A percentile compares a stretch with the other conserved stretches of the same genome.
Evolutionary conservation across 2,888 invertebrate species (phyloP).

Genomic region (Cheilosia scutellata): DNA sequence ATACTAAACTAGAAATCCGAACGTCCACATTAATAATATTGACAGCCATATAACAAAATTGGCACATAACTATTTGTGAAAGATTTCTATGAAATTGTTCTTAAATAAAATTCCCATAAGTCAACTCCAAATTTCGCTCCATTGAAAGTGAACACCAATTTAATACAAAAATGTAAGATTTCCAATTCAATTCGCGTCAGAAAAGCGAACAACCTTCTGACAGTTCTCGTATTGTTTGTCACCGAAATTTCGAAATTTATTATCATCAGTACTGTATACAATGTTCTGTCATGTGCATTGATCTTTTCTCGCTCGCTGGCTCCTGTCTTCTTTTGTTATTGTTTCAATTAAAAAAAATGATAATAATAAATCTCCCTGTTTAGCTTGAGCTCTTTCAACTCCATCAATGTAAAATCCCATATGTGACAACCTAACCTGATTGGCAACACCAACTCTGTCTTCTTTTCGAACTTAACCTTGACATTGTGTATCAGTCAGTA

Average conservation of each 20-base stretch:
- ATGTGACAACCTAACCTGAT: slow-evolving; percentile 35
- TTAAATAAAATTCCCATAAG: too few relatives aligned
- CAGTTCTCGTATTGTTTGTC: background rate
- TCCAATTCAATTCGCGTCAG: slow-evolving; percentile 2
- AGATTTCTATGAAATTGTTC: too few relatives aligned
- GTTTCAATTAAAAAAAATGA: slow-evolving; percentile 17
- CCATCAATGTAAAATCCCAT: slow-evolving; percentile 14
- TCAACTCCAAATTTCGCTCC: too few relatives aligned
- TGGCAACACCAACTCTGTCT: slow-evolving; percentile 10
- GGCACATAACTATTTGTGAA: too few relatives aligned
- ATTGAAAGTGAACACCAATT: too few relatives aligned
- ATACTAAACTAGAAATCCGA: too few relatives aligned
- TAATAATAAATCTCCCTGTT: slow-evolving; percentile 11
- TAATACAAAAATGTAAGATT: too few relatives aligned
- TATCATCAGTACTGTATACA: background rate
- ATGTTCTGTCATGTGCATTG: background rate
- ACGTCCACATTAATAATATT: too few relatives aligned
- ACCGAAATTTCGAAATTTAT: slow-evolving; percentile 17
- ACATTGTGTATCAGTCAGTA: slow-evolving; percentile 24
- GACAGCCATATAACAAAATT: too few relatives aligned
- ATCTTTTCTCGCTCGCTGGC: background rate
- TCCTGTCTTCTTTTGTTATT: background rate
- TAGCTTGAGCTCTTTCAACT: background rate
- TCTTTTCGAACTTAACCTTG: slow-evolving; percentile 47
- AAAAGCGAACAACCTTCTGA: background rate